phyloP scores from a whole-genome alignment of 2,113 vertebrate species.

The Colossoma macropomum region DNA sequence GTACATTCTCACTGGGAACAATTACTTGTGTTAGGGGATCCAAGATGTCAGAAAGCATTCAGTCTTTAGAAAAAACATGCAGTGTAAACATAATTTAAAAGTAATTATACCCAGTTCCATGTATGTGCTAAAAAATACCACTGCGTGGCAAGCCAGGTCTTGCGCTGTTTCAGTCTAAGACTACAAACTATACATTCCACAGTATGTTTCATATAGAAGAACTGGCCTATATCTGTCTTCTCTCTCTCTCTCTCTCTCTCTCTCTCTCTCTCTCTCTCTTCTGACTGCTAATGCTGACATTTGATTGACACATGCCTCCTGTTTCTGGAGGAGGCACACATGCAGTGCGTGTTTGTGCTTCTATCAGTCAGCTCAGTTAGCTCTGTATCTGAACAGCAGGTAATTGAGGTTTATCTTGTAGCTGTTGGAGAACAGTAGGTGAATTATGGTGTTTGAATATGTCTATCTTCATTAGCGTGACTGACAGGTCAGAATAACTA shows the following conservation, averaged over 20 bases:
- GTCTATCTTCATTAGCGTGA: constrained; percentile 35
- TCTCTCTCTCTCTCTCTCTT: not conserved
- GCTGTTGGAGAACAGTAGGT: constrained; percentile 40
- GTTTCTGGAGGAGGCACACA: not conserved
- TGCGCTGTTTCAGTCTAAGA: not conserved
- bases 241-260: not conserved
- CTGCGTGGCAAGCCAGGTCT: constrained; percentile 9
- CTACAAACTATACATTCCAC: not conserved
- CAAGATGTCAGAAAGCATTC: not conserved
- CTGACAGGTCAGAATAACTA: constrained; percentile 14
- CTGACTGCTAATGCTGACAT: not conserved
- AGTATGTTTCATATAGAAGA: not conserved
- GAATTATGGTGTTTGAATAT: constrained; percentile 34
- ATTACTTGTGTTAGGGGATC: not conserved
- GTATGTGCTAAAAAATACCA: not conserved
- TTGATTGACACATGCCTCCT: constrained; percentile 34
- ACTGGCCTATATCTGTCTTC: not conserved
- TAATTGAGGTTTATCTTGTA: constrained; percentile 51
- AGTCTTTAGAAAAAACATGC: not conserved
- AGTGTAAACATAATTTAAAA: not conserved
- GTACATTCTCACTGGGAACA: not conserved
- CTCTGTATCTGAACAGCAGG: constrained; percentile 41
- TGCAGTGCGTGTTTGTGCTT: constrained; percentile 37
- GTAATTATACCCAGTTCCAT: not conserved
- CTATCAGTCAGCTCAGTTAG: constrained; percentile 43